Evolutionary conservation across 2,888 invertebrate species (phyloP), one percentile per base, ranked within the genome.

Genomic region (Dione juno): DNA sequence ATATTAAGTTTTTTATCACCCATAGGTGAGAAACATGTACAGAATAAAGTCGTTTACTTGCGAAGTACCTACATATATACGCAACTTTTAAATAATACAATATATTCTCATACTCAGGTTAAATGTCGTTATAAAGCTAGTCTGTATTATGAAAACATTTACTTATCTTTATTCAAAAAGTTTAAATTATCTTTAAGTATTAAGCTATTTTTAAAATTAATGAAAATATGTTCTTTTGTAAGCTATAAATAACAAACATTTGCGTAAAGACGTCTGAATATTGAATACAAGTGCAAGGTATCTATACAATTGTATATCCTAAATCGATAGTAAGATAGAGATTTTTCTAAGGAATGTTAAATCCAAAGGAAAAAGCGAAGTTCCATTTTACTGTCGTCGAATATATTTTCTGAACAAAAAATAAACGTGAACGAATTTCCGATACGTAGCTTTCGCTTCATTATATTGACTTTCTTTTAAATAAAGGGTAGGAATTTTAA

Each of bases 401-500:
- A 76, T 74, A 76, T 54, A 76, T 73, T 76, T 73, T 73, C 71
- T 70, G 67, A 45, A 50, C n/a, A n/a, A 70, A 73, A 74, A 50
- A 50, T 28, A 21, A 69, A 74, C 70, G 64, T 70, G 68, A 70
- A 71, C 70, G 71, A 74, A 72, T 76, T 70, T 69, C 61, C 72
- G 66, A 74, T 74, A 71, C 66, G 66, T 70, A 73, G 73, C 72
- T 69, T 74, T 73, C 73, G 72, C 73, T 77, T 77, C 72, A 74
- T 78, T 76, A 77, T 77, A 77, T 78, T 74, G 72, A 74, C 72
- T 75, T 67, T 72, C 68, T 59, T 73, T 74, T 72, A 77, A 76
- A 77, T 75, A 75, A 77, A 75, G 70, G 77, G 67, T 75, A 73
- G 73, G 75, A 73, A 77, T 75, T 76, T 76, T 74, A 76, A 77